Evolutionary conservation across 2,888 invertebrate species (phyloP), one percentile per base, ranked within the genome.

Genomic region (Blera fallax): DNA sequence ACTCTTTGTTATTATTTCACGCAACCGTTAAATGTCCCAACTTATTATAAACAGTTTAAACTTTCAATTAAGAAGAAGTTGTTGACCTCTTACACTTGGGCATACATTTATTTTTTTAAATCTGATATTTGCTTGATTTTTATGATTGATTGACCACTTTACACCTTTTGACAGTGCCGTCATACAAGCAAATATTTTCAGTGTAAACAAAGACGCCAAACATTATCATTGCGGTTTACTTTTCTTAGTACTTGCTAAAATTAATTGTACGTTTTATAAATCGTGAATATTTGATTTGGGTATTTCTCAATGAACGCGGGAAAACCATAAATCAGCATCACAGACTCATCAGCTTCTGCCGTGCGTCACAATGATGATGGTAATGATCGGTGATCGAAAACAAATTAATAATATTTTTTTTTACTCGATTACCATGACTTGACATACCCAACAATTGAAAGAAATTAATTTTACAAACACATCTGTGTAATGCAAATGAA

Each of bases 61-160:
- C 10, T 64, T 18, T 58, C 21, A 56, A 76, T 58, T 37, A 56
- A n/a, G 18, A 48, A 37, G 10, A 29, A 58, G 56, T 37, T 56
- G 37, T n/a, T 65, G 43, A 65, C 27, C 56, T 74, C 74, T 52
- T 18, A 50, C 56, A 21, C 32, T 34, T 4, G 21, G 52, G 18
- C 24, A 8, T 7, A 10, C 27, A 16, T 1, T 6, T 29, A 37
- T 18, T 29, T 34, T 65, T n/a, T n/a, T n/a, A n/a, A n/a, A n/a
- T 24, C 24, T 24, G 24, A 24, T 24, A 2, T 24, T 24, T 24
- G 4, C 24, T 24, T 2, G 2, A 24, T 24, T 24, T 24, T 3
- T 24, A 37, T 76, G 56, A 58, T 76, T 58, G 24, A 76, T 76
- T 58, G 18, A 21, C 18, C 21, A 32, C 37, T 21, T 54, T 7